A percentile compares a stretch with the other conserved stretches of the same genome.
phyloP scores from a whole-genome alignment of 1,140 invertebrate genomes.

The Drosophila trapezifrons region DNA sequence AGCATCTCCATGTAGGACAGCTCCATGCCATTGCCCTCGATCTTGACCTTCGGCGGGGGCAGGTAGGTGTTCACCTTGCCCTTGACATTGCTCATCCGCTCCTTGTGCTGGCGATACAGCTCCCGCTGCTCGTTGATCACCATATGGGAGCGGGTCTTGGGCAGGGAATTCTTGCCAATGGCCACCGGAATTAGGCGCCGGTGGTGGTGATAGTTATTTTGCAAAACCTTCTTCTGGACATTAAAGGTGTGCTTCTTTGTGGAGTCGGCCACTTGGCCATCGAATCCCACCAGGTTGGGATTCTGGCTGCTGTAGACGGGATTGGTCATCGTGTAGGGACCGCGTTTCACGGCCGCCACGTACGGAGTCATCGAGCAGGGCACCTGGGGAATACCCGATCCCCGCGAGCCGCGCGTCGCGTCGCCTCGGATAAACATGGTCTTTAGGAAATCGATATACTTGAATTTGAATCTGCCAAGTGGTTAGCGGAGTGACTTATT shows the following conservation, averaged over 20 bases:
- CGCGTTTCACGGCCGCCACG: constrained; percentile 53
- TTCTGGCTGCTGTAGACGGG: constrained; percentile 48
- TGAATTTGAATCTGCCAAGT: constrained; percentile 27
- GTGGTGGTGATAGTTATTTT: constrained; percentile 53
- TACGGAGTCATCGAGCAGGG: constrained; percentile 29
- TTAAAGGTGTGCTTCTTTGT: constrained; percentile 58
- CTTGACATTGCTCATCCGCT: constrained; percentile 65
- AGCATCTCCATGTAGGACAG: constrained; percentile 75
- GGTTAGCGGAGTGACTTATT: neutral
- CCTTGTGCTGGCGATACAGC: constrained; percentile 65
- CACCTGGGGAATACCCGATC: constrained; percentile 5
- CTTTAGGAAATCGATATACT: constrained; percentile 11
- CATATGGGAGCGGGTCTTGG: constrained; percentile 36
- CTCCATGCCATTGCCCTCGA: constrained; percentile 68
- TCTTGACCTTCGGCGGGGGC: constrained; percentile 60
- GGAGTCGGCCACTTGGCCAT: constrained; percentile 21
- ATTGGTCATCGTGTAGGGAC: constrained; percentile 54
- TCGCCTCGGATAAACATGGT: constrained; percentile 62
- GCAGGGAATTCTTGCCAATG: constrained; percentile 2
- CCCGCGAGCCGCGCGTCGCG: neutral
- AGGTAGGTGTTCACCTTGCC: constrained; percentile 66
- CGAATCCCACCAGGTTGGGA: constrained; percentile 17
- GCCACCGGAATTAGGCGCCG: constrained; percentile 42
- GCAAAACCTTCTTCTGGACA: constrained; percentile 34
- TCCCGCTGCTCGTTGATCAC: constrained; percentile 62